Evolutionary conservation across 2,888 invertebrate genomes (phyloP).

Genomic region (Drosophila mayaguana): DNA sequence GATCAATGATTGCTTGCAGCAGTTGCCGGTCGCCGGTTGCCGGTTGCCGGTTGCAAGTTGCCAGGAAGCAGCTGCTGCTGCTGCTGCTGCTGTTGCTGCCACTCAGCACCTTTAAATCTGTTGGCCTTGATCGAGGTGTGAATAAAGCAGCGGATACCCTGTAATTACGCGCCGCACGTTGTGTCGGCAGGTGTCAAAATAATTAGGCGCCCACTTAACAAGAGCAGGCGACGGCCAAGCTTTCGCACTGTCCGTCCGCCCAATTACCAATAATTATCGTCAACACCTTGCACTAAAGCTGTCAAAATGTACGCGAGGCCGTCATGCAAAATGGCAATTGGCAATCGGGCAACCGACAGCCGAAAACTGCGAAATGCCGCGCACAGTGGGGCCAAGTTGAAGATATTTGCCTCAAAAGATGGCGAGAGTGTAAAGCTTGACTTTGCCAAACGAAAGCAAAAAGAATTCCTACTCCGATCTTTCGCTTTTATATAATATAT

Average conservation of each 20-base stretch:
- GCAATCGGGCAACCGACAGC: slow-evolving; percentile 19
- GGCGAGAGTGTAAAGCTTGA: neutral
- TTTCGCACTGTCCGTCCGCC: slow-evolving; percentile 41
- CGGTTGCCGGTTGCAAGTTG: slow-evolving; percentile 13
- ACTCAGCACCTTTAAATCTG: slow-evolving; percentile 60
- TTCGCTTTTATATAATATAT: neutral
- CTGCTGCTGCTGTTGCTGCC: slow-evolving; percentile 30
- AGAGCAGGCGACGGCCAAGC: slow-evolving; percentile 15
- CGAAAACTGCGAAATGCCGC: slow-evolving; percentile 20
- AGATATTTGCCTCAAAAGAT: neutral
- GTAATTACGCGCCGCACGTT: slow-evolving; percentile 65
- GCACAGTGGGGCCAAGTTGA: neutral
- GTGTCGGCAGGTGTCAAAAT: slow-evolving; percentile 77
- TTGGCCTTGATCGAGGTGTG: slow-evolving; percentile 71
- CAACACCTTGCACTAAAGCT: slow-evolving; percentile 77
- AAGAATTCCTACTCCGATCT: neutral
- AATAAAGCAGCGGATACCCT: slow-evolving; percentile 61
- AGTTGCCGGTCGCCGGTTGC: slow-evolving; percentile 21
- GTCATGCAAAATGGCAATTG: slow-evolving; percentile 78
- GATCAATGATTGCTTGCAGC: slow-evolving; percentile 40
- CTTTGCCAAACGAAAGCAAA: too few species aligned
- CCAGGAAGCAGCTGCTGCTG: slow-evolving; percentile 57
- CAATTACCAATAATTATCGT: slow-evolving; percentile 79
- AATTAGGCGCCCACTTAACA: slow-evolving; percentile 79
- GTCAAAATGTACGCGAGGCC: slow-evolving; percentile 77